phyloP scores from a whole-genome alignment of 2,888 invertebrate species.

The Bugula neritina region DNA sequence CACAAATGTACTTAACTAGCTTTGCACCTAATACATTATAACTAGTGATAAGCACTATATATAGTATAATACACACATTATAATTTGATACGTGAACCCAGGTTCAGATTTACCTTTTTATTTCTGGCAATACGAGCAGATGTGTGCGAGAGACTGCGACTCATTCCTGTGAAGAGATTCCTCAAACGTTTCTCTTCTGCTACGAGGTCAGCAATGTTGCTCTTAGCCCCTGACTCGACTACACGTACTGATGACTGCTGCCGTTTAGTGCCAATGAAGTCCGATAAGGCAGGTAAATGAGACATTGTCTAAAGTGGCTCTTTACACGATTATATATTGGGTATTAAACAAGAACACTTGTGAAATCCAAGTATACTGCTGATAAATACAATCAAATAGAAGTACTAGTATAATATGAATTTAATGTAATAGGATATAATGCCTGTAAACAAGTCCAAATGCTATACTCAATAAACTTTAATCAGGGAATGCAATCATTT shows the following conservation, averaged over 20 bases:
- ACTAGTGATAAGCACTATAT: no score
- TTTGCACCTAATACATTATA: no score
- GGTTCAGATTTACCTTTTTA: conserved; percentile 25
- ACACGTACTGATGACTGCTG: not conserved
- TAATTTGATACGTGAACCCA: no score
- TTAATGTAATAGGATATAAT: not conserved
- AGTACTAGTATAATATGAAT: not conserved
- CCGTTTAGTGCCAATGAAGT: not conserved
- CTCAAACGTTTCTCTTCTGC: not conserved
- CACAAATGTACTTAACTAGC: no score
- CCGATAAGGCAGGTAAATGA: conserved; percentile 1
- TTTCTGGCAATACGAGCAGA: conserved; percentile 1
- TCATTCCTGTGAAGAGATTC: conserved; percentile 17
- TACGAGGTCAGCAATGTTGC: not conserved
- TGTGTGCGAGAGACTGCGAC: not conserved
- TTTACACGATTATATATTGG: not conserved
- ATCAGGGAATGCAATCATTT: not conserved
- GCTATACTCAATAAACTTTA: not conserved
- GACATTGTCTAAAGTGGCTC: conserved; percentile 1
- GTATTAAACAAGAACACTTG: not conserved
- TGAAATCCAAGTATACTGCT: not conserved
- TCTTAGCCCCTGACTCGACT: not conserved
- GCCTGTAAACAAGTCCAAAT: not conserved
- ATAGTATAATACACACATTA: no score
- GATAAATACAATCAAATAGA: not conserved